Evolutionary conservation across 2,113 vertebrate genomes (phyloP), one percentile per base, ranked within the genome.

Genomic region (Dicrurus megarhynchus): DNA sequence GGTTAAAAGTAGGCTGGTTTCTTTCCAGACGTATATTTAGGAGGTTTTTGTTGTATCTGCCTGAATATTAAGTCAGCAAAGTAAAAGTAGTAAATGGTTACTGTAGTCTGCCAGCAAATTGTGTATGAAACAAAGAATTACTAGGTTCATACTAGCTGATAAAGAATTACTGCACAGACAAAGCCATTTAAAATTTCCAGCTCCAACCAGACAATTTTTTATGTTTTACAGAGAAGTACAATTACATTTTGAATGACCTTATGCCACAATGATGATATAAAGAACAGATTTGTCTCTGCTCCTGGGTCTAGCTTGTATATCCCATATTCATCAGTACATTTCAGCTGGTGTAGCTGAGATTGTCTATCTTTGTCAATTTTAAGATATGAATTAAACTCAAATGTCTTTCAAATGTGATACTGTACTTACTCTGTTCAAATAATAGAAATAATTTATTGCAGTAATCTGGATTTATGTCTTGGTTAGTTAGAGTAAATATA

Each of bases 391-490:
- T 97, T 97, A 97, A 97, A 83, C 79, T 92, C 90, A 96, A 96
- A 96, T 96, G 89, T 91, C 94, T 97, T 98, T 97, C 94, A 96
- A 95, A 97, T 97, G 87, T 90, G 95, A 95, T 83, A 96, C 90
- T 93, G 47, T 97, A 95, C 89, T 97, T 97, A 96, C 92, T 97
- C 90, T 96, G 88, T 78, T 97, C 96, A 98, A 98, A 98, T 97
- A 95, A 97, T 97, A 97, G 96, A 97, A 98, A 97, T 98, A 98
- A 98, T 99, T 98, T 98, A 98, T 98, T 98, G 96, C 96, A 93
- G 97, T 98, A 98, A 98, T 98, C 97, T 98, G 97, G 87, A 99
- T 99, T 99, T 99, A 99, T 98, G 97, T 98, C 98, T 98, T 97
- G 96, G 97, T 98, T 99, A 98, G 98, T 98, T 97, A 98, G 97